Evolutionary conservation across 2,113 vertebrate species (phyloP).

Genomic region (Anolis sagrei): DNA sequence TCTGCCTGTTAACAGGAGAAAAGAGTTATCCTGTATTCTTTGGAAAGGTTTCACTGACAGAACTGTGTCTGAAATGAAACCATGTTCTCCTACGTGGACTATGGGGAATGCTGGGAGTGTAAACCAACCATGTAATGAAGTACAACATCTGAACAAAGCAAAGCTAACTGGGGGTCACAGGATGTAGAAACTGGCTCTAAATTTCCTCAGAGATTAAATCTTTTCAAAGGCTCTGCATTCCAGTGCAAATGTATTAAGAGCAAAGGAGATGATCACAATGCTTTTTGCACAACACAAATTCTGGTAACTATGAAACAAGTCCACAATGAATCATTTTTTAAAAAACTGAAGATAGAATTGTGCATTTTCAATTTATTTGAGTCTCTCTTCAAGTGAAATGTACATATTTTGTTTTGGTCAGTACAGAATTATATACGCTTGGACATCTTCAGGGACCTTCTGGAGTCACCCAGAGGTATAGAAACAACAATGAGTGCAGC

Average conservation of each 20-base stretch:
- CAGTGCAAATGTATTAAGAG: background rate
- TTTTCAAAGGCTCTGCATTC: background rate
- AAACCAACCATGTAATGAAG: constrained; percentile 14
- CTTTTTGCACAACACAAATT: background rate
- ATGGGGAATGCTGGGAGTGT: background rate
- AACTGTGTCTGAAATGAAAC: constrained; percentile 1
- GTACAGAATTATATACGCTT: background rate
- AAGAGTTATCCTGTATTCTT: background rate
- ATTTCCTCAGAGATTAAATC: constrained; percentile 1
- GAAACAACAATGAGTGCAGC: constrained; percentile 41
- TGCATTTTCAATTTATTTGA: too few species aligned
- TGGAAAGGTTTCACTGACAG: background rate
- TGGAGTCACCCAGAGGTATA: constrained; percentile 12
- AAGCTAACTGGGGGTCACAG: constrained; percentile 3
- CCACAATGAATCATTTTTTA: background rate
- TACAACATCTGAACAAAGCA: constrained; percentile 11
- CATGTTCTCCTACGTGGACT: background rate
- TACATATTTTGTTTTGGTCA: background rate
- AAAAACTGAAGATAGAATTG: background rate
- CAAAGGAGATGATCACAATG: background rate
- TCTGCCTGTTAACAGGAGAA: background rate
- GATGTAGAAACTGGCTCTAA: background rate
- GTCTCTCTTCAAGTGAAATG: background rate
- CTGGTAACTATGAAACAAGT: background rate
- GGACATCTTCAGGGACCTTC: background rate